Evolutionary conservation across 1,140 invertebrate species (phyloP), one percentile per base, ranked within the genome.

Genomic region (Euura lappo): DNA sequence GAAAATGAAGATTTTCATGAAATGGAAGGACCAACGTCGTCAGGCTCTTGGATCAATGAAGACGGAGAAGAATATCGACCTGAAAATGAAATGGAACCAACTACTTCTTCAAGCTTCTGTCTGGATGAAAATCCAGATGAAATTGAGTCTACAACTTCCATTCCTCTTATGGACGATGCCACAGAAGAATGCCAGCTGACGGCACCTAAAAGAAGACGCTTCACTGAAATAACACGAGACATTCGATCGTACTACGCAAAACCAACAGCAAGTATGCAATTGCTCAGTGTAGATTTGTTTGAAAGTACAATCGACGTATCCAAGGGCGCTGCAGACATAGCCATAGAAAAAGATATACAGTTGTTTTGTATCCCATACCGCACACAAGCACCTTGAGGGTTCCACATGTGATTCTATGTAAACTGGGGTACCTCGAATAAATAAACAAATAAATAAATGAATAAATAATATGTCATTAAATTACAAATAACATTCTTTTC

Each of bases 331-430:
- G 75, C 66, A 76, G 69, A 74, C 64, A 71, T 77, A 74, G 82
- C 79, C 70, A 77, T 60, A 70, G 75, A 79, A 75, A 81, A 81
- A 76, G 80, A 83, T 80, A 71, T 79, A 70, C 45, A 81, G 45
- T 84, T 78, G 8, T 79, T 82, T 73, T 79, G n/a, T n/a, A n/a
- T n/a, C n/a, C n/a, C n/a, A n/a, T n/a, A n/a, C n/a, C n/a, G n/a
- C n/a, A n/a, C n/a, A n/a, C n/a, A n/a, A n/a, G n/a, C n/a, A n/a
- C n/a, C n/a, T n/a, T 28, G 1, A 28, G 28, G 28, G 28, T 28
- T 28, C 28, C 28, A 0, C 28, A 28, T 28, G 28, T 28, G 28
- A 28, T 28, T 28, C 28, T 28, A 28, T 28, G 28, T 28, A 28
- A 28, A 28, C 28, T 28, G 1, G 28, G 28, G 28, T 28, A 28